Base-by-base conservation (phyloP, 2,888 invertebrate species). In the Hypselothyrea guttata region DNA sequence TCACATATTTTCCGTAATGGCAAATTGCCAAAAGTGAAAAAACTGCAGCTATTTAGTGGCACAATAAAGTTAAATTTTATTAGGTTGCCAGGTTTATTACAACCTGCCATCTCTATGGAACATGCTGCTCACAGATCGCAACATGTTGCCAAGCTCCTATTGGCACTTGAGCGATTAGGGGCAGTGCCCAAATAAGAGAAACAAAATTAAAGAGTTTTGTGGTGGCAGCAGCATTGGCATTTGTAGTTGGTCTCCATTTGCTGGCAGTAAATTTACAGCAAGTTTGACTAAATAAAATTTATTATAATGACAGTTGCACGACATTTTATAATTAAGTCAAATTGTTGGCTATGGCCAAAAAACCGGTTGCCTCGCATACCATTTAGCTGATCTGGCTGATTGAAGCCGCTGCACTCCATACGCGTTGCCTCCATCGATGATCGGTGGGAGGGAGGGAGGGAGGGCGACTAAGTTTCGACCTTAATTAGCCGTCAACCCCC, bases 291-390 rank as follows among this genome's bases (percentile, higher is more conserved):
- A 70, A 67, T 65, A 51, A 84, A 75, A 73, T 84, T 81, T 84
- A 82, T 71, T 71, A 56, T 75, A 68, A 69, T 64, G 72, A 70
- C 79, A 71, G 72, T 57, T 47, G 75, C 70, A 71, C 79, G 76
- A 71, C 75, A 84, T 82, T 85, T 85, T 81, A 79, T 83, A 85
- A 83, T 83, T 79, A 72, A 77, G 75, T 62, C 68, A 73, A 72
- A 71, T 71, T 59, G 71, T 60, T 64, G 53, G 54, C 15, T 28
- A 40, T 7, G 55, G 60, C 54, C 35, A 56, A 35, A n/a, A 62
- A 71, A 72, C 71, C 69, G 71, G 73, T 71, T 59, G 13, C 13
- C 7, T 40, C 53, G 53, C 69, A 72, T 53, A 63, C 55, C 63
- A 72, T 72, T 72, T 62, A 61, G 72, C 51, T 71, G 72, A 70